Base-by-base conservation (phyloP, 2,113 vertebrate genomes). In the Xenopus borealis region DNA sequence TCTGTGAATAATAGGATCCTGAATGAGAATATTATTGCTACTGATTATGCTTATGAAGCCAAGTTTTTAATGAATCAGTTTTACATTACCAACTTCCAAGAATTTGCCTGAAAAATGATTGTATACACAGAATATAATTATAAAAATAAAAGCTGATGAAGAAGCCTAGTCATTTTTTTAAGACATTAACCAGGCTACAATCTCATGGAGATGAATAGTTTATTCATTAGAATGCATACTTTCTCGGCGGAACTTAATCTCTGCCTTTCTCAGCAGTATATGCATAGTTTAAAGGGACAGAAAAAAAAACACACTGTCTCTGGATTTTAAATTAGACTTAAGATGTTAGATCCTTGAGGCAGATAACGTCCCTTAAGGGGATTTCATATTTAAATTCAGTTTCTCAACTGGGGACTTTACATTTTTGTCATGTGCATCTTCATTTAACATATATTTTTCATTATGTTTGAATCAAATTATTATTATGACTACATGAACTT, bases 301-400 rank as follows among this genome's bases (percentile, higher is more conserved):
- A 33, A 18, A 83, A 14, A 27, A 27, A 27, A 27, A 40, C 3
- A 50, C 13, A 40, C 23, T 72, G 69, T 76, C 63, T 77, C 76
- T 47, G 40, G 0, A 1, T 79, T 66, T 82, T 82, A 80, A 81
- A 81, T 80, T 64, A 75, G 81, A 84, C 79, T 83, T 86, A 78
- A 82, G 81, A 55, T 81, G 59, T 27, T 62, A 30, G 59, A 67
- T 70, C 63, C 45, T 78, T 50, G 65, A 82, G 74, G 83, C 62
- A 80, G 59, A 86, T 81, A 79, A 82, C 53, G 79, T 80, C 83
- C 78, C 73, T 79, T 77, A 80, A 81, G 47, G 58, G 78, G 57
- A 64, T 72, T 18, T 1, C 65, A 63, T 79, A 72, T 80, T 83
- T 82, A 75, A 82, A 79, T 81, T 67, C 69, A 78, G 80, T 83